These are phyloP conservation scores for Syrphus vitripennis DNA, from an alignment of 2,888 invertebrate species.

Conservation along the genomic window DNA sequence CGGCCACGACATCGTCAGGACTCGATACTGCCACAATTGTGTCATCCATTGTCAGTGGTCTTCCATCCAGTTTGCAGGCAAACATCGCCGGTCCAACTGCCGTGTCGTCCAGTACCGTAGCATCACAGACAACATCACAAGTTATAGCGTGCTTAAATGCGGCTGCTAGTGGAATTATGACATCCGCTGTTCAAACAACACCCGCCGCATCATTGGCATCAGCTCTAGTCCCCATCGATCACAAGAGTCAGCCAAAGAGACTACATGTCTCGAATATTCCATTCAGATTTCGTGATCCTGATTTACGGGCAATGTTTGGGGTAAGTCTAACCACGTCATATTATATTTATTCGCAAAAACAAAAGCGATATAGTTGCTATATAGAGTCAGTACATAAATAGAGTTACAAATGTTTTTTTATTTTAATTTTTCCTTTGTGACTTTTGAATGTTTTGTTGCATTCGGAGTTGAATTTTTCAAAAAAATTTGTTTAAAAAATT, in stretches of 20 bases:
- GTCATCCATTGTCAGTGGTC: conserved; percentile 74
- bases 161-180: conserved; percentile 77
- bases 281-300: conserved; percentile 99
- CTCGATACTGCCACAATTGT: conserved; percentile 73
- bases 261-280: conserved; percentile 99
- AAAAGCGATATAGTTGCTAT: conserved; percentile 35
- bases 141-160: conserved; percentile 79
- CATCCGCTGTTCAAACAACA: conserved; percentile 80
- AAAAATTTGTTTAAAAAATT: conserved; percentile 47
- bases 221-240: conserved; percentile 84
- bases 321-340: conserved; percentile 85
- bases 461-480: conserved; percentile 67
- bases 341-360: not conserved
- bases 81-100: conserved; percentile 73
- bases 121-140: conserved; percentile 77
- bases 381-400: conserved; percentile 44
- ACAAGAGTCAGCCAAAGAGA: conserved; percentile 92
- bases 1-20: conserved; percentile 70
- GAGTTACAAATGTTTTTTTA: conserved; percentile 70
- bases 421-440: too few relatives aligned
- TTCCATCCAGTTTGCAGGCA: conserved; percentile 72
- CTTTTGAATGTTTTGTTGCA: conserved; percentile 71
- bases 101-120: conserved; percentile 74
- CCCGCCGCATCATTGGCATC: conserved; percentile 80
- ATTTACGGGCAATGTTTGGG: conserved; percentile 98